Conservation (phyloP, 2,113 vertebrate species). For the Psammodynastes pulverulentus region DNA sequence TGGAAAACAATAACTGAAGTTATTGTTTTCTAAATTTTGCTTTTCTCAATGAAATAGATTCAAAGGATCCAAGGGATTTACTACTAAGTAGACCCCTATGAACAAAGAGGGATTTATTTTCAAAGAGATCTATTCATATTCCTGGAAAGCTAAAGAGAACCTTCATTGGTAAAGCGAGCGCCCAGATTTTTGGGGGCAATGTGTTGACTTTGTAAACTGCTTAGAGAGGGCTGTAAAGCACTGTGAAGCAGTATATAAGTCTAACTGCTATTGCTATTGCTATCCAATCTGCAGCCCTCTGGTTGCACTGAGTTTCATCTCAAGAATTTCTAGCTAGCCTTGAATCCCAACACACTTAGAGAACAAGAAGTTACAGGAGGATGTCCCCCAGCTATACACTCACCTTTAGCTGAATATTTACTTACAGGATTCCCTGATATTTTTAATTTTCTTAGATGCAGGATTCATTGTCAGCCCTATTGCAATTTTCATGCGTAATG, state of each 20-base stretch:
- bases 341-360: background rate
- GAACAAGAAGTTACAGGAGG: background rate
- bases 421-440: background rate
- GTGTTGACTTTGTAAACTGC: no score
- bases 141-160: background rate
- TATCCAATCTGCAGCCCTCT: background rate
- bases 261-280: no score
- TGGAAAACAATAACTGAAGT: no score
- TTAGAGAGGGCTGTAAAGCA: no score
- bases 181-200: no score
- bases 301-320: background rate
- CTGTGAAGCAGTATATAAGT: no score
- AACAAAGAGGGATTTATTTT: background rate
- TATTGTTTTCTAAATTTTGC: background rate
- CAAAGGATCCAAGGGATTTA: background rate
- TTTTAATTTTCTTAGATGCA: constrained; percentile 42
- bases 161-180: background rate
- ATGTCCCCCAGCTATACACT: background rate
- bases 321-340: background rate
- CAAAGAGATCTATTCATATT: no score
- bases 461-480: constrained; percentile 59
- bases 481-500: constrained; percentile 58
- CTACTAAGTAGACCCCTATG: background rate
- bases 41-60: background rate
- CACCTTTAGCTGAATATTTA: background rate